phyloP scores from a whole-genome alignment of 2,797 vertebrate species.

The Eptatretus atami region DNA sequence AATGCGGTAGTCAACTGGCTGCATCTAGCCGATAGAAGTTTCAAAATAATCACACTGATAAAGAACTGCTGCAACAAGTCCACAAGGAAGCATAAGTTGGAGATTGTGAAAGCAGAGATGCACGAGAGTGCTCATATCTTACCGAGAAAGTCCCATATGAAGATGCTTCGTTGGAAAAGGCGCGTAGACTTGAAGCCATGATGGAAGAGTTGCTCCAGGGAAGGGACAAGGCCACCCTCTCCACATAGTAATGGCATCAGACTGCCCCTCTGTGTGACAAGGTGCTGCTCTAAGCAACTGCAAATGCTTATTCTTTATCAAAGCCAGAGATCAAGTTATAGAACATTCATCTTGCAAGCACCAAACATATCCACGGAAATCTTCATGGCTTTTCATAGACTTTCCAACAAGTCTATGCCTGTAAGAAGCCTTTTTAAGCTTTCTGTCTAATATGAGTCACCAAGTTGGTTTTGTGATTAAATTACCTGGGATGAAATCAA shows the following conservation, averaged over 20 bases:
- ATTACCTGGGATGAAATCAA: no score
- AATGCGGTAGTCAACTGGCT: no score
- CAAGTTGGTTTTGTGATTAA: no score
- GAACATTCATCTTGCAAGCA: conserved; percentile 79
- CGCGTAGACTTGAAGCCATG: conserved; percentile 86
- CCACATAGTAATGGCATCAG: conserved; percentile 75
- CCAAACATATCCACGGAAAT: conserved; percentile 87
- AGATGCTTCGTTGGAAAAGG: conserved; percentile 77
- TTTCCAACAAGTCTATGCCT: conserved; percentile 63
- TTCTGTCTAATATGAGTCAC: no score
- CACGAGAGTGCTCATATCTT: conserved; percentile 12
- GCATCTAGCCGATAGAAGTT: no score
- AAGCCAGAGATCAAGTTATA: conserved; percentile 55
- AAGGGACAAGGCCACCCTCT: conserved; percentile 74
- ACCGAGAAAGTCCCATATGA: conserved; percentile 98
- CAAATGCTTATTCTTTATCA: no score
- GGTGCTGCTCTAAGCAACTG: no score
- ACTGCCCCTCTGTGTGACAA: conserved; percentile 42
- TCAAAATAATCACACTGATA: no score
- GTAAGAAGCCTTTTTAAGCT: no score
- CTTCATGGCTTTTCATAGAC: conserved; percentile 84
- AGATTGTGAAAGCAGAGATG: no score
- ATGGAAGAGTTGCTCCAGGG: conserved; percentile 83
- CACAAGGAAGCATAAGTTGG: no score
- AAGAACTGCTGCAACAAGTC: no score